Evolutionary conservation across 2,888 invertebrate genomes (phyloP).

Genomic region (Linnaemya tessellans): DNA sequence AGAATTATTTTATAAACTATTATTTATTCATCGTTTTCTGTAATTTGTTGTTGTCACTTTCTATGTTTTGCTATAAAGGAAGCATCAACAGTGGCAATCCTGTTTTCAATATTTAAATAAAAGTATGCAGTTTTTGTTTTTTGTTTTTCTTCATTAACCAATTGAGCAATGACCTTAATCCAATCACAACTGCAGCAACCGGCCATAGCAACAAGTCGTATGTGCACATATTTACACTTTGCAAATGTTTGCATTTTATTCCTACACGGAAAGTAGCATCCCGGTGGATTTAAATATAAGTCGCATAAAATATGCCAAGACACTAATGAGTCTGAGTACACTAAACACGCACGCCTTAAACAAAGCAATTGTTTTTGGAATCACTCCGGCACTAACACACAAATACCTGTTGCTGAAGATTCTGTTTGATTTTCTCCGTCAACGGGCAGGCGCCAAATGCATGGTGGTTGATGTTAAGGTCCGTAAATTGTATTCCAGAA

Average conservation of each 20-base stretch:
- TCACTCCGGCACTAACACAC: slow-evolving; percentile 3
- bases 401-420: slow-evolving; percentile 55
- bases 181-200: slow-evolving; percentile 1
- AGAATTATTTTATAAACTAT: too few relatives aligned
- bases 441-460: slow-evolving; percentile 58
- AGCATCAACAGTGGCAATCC: slow-evolving; percentile 37
- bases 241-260: slow-evolving; percentile 29
- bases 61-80: background rate
- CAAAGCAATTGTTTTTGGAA: slow-evolving; percentile 42
- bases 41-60: too few relatives aligned
- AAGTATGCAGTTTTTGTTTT: background rate
- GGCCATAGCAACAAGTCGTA: background rate
- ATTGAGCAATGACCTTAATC: slow-evolving; percentile 62
- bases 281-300: slow-evolving; percentile 76
- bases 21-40: too few relatives aligned
- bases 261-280: slow-evolving; percentile 33
- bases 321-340: slow-evolving; percentile 76
- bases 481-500: slow-evolving; percentile 39
- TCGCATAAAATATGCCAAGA: slow-evolving; percentile 75
- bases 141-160: slow-evolving; percentile 6
- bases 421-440: slow-evolving; percentile 66
- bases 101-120: background rate
- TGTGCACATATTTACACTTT: background rate
- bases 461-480: slow-evolving; percentile 16
- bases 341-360: slow-evolving; percentile 55